Evolutionary conservation across 2,113 vertebrate genomes (phyloP), one percentile per base, ranked within the genome.

Genomic region (Tringa solitaria): DNA sequence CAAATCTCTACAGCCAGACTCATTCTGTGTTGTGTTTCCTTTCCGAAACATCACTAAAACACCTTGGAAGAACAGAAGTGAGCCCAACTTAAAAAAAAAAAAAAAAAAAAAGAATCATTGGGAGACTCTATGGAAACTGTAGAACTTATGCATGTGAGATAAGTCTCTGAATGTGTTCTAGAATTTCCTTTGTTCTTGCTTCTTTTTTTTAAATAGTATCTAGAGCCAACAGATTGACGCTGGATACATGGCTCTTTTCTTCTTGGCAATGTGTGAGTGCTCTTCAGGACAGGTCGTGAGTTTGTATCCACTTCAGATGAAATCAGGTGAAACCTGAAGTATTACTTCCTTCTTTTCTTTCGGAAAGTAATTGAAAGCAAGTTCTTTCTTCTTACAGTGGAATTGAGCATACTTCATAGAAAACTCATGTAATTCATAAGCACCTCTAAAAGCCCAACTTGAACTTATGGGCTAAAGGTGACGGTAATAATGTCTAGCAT

Each of bases 291-390:
- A 90, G 45, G 43, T 68, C 64, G 35, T 48, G 65, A 76, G 45
- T 87, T 82, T 75, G 15, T 72, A 89, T 61, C 53, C 43, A 60
- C 83, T 87, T 80, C 68, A 84, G 78, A 88, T 87, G 64, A 79
- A 87, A 68, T 70, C 41, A 90, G 79, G 89, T 94, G 43, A 87
- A 81, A 81, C 89, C 33, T 79, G 48, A 91, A 94, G 69, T 91
- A 41, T 84, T 92, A 14, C 57, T 91, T 60, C 18, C 75, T 79
- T 53, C 46, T 70, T 85, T 85, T 65, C 43, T 87, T 78, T 48
- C 4, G 10, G 78, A 84, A 92, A 75, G 63, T 76, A 94, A 91
- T 93, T 89, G 84, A 93, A 96, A 91, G 51, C 27, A 84, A 60
- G n/a, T 76, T 76, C 6, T 1, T 86, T 91, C 46, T 81, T 84